Base-by-base conservation (phyloP, 2,113 vertebrate species). In the Rhabdomys dilectus region DNA sequence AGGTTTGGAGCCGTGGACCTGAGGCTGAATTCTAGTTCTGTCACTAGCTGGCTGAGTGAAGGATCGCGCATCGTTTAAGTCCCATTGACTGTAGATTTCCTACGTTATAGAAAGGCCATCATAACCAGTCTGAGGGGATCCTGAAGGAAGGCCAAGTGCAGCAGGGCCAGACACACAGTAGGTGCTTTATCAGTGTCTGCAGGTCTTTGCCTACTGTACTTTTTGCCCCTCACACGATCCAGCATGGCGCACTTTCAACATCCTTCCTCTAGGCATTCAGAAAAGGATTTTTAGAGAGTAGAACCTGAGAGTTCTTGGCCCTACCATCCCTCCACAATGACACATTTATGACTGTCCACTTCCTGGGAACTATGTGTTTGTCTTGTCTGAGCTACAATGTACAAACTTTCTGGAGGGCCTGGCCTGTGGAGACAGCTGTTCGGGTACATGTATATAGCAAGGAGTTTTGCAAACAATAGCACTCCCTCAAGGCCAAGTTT, bases 371-470 rank as follows among this genome's bases (percentile, higher is more conserved):
- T 21, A 0, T n/a, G 29, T 53, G 24, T 48, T 92, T 88, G 31
- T 81, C 77, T 66, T 16, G 15, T 53, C 53, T 11, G 1, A 56
- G 88, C 78, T 60, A 22, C 58, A 9, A 9, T 13, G 92, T 92
- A 72, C 75, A 88, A 86, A 95, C 90, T 19, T 51, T 60, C 82
- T 5, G 9, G 39, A n/a, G 68, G 73, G 68, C 75, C 82, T 16
- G 89, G 86, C 92, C 85, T 64, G 60, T 58, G 80, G 62, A 45
- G 78, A 48, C 76, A 95, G 92, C 93, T 97, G 97, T 75, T 75
- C 8, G 0, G 64, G 77, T 42, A 7, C 19, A 4, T 29, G 8
- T 53, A 17, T 53, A 31, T 72, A 60, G 17, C 1, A 8, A 68
- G 92, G 39, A 73, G 51, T 12, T 66, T 70, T 51, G 75, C 58